Conservation (phyloP, 1,140 invertebrate genomes). For the Drosophila ogumai region DNA sequence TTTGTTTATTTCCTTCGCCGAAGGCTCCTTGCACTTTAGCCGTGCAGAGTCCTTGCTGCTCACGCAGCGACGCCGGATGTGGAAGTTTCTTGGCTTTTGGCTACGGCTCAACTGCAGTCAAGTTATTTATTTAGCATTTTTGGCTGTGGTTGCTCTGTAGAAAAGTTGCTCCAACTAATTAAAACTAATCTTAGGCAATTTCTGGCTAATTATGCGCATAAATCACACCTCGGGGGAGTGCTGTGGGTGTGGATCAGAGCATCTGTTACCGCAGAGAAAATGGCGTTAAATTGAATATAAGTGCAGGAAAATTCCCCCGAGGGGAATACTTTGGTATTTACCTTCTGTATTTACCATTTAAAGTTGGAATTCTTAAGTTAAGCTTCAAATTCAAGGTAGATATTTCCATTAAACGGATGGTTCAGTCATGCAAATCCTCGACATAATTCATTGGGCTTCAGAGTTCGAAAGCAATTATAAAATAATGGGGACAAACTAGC, state of each 20-base stretch:
- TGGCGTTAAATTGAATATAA: constrained; percentile 22
- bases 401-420: neutral
- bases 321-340: neutral
- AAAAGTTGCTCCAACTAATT: constrained; percentile 55
- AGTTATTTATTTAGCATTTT: constrained; percentile 55
- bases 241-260: neutral
- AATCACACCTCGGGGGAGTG: constrained; percentile 14
- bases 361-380: neutral
- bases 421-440: constrained; percentile 3
- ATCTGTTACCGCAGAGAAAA: constrained; percentile 4
- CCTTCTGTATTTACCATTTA: neutral
- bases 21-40: constrained; percentile 20
- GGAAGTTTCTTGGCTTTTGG: constrained; percentile 33
- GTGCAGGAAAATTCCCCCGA: neutral
- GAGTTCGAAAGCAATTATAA: constrained; percentile 34
- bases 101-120: constrained; percentile 31
- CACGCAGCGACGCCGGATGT: constrained; percentile 6
- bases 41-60: constrained; percentile 16
- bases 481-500: constrained; percentile 32
- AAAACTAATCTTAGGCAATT: constrained; percentile 67
- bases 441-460: constrained; percentile 8
- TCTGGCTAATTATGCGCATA: constrained; percentile 47
- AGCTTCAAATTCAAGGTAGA: neutral
- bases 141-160: neutral
- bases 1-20: constrained; percentile 45